Percentiles rank a stretch among this genome's conserved stretches.
Evolutionary conservation across 2,113 vertebrate genomes (phyloP).

Genomic region (Heteronetta atricapilla): DNA sequence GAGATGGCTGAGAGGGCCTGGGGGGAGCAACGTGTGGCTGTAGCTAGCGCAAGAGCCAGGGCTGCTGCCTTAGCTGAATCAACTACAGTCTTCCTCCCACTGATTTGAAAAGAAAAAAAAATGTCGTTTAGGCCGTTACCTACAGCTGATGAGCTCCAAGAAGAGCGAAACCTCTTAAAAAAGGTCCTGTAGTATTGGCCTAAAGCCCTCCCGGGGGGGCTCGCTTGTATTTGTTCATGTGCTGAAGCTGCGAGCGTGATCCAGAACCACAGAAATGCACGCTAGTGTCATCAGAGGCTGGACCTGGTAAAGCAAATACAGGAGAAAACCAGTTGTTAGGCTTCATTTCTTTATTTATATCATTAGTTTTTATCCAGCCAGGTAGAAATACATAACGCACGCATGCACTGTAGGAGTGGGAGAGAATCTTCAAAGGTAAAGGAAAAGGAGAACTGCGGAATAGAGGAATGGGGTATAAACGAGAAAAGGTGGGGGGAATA

Average conservation of each 20-base stretch:
- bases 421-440: background rate
- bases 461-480: background rate
- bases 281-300: background rate
- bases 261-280: accelerated
- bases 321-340: background rate
- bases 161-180: conserved; percentile 63
- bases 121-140: conserved; percentile 30
- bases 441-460: background rate
- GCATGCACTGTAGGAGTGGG: background rate
- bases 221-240: accelerated
- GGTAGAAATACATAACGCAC: accelerated
- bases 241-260: background rate
- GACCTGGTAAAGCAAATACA: background rate
- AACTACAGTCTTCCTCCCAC: background rate
- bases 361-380: background rate
- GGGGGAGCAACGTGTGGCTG: background rate
- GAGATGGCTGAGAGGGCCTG: accelerated
- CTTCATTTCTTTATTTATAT: background rate
- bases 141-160: conserved; percentile 51
- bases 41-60: background rate
- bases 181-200: conserved; percentile 76
- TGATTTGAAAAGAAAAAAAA: background rate
- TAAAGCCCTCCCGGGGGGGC: background rate
- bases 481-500: background rate
- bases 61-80: background rate